phyloP scores from a whole-genome alignment of 1,140 invertebrate genomes.

The Arctopsyche grandis region DNA sequence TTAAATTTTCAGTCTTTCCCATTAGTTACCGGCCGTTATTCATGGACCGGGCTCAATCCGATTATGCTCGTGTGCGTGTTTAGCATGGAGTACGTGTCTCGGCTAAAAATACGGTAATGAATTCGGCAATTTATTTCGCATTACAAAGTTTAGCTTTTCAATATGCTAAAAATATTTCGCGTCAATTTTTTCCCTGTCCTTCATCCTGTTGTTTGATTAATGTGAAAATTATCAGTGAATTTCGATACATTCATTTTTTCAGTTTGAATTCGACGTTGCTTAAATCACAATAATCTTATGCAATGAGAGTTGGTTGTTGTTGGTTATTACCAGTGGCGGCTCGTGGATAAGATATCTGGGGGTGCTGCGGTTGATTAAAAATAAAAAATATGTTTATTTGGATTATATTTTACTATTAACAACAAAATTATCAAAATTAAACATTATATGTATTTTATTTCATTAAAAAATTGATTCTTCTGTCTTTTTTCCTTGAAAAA shows the following conservation, averaged over 20 bases:
- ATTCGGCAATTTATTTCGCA: slow-evolving; percentile 45
- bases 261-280: neutral
- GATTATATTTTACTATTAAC: too few species aligned
- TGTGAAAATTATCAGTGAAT: neutral
- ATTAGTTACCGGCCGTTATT: slow-evolving; percentile 9
- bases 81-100: neutral
- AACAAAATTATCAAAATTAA: too few species aligned
- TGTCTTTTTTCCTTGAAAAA: too few species aligned
- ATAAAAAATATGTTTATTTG: too few species aligned
- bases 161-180: slow-evolving; percentile 1
- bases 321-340: too few species aligned
- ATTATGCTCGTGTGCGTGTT: neutral
- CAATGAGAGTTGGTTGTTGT: too few species aligned
- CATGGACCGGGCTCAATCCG: neutral
- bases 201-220: neutral
- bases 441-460: too few species aligned
- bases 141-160: slow-evolving; percentile 12
- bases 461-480: too few species aligned
- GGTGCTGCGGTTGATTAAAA: too few species aligned
- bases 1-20: slow-evolving; percentile 30
- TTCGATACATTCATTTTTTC: too few species aligned
- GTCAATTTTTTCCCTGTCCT: slow-evolving; percentile 8
- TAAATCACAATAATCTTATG: too few species aligned
- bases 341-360: too few species aligned
- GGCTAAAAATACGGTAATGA: slow-evolving; percentile 35